Conservation (phyloP, 2,797 vertebrate species). For the Echeneis naucrates region DNA sequence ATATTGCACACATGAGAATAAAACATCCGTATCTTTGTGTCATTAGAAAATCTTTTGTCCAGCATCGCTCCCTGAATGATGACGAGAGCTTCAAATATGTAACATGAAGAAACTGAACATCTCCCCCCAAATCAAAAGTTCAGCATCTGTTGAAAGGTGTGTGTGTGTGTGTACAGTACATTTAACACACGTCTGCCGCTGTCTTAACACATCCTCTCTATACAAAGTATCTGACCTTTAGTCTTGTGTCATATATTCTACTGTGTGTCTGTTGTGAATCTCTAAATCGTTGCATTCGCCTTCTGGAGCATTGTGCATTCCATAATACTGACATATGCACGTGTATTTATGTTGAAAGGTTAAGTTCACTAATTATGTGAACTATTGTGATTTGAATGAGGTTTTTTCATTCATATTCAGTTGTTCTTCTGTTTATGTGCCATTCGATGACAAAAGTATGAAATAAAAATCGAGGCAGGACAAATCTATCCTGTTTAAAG, state of each 20-base stretch:
- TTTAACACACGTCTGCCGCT: slow-evolving; percentile 15
- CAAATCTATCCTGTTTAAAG: too few relatives aligned
- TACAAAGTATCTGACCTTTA: slow-evolving; percentile 7
- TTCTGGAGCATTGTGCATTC: too few relatives aligned
- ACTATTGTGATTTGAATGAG: background rate
- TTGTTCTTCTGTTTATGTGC: too few relatives aligned
- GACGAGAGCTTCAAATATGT: background rate
- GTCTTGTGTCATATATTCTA: background rate
- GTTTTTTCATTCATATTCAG: too few relatives aligned
- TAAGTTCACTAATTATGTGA: background rate
- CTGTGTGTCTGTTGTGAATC: background rate
- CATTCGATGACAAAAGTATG: too few relatives aligned
- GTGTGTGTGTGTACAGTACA: slow-evolving; percentile 31
- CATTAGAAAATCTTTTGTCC: slow-evolving; percentile 21
- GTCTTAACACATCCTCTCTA: background rate
- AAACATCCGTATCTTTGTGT: slow-evolving; percentile 1
- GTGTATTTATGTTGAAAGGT: background rate
- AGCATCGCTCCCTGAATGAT: slow-evolving; percentile 37
- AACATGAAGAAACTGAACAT: background rate
- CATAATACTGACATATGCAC: too few relatives aligned
- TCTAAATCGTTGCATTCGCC: background rate
- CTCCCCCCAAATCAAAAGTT: slow-evolving; percentile 6
- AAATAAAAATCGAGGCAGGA: too few relatives aligned
- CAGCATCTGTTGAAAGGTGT: slow-evolving; percentile 8
- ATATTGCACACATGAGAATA: slow-evolving; percentile 75